Conservation (phyloP, 1,140 invertebrate species). For the Pachyrhynchus sulphureomaculatus region DNA sequence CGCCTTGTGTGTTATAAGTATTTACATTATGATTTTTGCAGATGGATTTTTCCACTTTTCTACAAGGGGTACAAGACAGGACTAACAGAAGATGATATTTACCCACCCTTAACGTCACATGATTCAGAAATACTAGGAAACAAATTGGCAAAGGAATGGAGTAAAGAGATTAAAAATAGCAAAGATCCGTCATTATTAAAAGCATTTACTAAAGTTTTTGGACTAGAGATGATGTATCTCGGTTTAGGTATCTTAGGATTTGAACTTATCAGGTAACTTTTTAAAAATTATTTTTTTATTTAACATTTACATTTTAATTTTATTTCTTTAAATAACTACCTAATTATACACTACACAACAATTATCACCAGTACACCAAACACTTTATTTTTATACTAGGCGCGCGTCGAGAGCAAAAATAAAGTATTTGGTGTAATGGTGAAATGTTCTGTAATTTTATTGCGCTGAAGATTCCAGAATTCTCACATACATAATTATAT, state of each 20-base stretch:
- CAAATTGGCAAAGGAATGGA: constrained; percentile 58
- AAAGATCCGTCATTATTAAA: constrained; percentile 48
- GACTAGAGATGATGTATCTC: constrained; percentile 48
- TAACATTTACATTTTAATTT: too few species aligned
- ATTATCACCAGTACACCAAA: too few species aligned
- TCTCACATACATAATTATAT: too few species aligned
- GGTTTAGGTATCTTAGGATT: constrained; percentile 55
- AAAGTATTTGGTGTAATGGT: too few species aligned
- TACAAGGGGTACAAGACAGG: constrained; percentile 38
- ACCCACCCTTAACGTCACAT: constrained; percentile 20
- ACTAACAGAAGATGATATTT: constrained; percentile 41
- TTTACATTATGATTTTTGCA: constrained; percentile 35
- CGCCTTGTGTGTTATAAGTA: too few species aligned
- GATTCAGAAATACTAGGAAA: constrained; percentile 54
- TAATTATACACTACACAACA: too few species aligned
- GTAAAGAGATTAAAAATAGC: constrained; percentile 45
- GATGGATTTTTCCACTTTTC: constrained; percentile 50
- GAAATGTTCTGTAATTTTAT: too few species aligned
- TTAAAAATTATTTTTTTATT: neutral
- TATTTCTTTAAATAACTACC: too few species aligned
- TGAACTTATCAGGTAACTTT: constrained; percentile 54
- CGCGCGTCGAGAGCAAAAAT: too few species aligned
- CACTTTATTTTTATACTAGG: too few species aligned
- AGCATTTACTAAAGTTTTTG: constrained; percentile 49
- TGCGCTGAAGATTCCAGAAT: too few species aligned